Evolutionary conservation across 2,113 vertebrate species (phyloP).

Genomic region (Myanophis thanlyinensis): DNA sequence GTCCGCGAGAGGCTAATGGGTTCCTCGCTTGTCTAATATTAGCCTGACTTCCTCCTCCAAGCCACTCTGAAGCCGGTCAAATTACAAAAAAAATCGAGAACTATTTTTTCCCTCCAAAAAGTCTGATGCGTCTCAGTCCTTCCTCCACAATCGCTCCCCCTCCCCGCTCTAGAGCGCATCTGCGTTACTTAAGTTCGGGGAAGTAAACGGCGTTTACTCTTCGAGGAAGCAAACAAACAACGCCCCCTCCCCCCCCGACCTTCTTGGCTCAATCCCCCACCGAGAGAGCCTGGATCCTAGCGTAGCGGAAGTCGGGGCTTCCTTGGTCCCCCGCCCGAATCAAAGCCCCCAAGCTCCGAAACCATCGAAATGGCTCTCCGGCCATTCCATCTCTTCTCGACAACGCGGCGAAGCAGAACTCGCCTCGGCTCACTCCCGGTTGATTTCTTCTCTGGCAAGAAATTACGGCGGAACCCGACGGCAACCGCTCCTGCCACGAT

Average conservation of each 20-base stretch:
- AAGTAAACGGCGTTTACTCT: not conserved
- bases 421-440: not conserved
- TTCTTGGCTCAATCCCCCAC: not conserved
- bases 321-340: not conserved
- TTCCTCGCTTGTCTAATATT: not conserved
- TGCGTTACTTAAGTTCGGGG: not conserved
- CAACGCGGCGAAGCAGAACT: not conserved
- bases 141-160: not conserved
- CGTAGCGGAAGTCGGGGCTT: not conserved
- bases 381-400: not conserved
- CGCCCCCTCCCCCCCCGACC: not conserved
- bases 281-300: not conserved
- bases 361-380: not conserved
- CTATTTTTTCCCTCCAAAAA: not conserved
- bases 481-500: not conserved
- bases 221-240: not conserved
- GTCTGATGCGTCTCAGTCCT: not conserved
- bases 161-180: not conserved
- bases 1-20: not conserved
- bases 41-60: not conserved
- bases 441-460: not conserved
- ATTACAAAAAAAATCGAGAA: not conserved
- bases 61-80: not conserved
- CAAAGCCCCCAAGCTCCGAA: not conserved
- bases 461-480: not conserved